Conservation (phyloP, 1,140 invertebrate species). For the Lordiphosa collinella region DNA sequence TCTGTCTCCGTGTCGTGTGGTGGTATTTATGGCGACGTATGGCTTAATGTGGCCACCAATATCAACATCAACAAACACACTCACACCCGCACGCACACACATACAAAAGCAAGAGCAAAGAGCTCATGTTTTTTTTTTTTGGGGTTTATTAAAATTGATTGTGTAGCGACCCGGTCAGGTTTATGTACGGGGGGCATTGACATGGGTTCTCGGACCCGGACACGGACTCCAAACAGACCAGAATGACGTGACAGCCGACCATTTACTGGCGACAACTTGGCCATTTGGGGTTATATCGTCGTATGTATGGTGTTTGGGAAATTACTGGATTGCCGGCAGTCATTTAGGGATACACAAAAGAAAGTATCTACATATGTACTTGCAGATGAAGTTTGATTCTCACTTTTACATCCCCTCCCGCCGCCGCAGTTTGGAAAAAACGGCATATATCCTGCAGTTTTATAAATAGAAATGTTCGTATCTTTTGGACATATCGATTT, state of each 20-base stretch:
- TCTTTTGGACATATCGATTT: too few species aligned
- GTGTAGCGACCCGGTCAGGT: conserved; percentile 16
- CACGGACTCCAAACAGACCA: conserved; percentile 10
- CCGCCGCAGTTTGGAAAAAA: too few species aligned
- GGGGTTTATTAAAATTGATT: conserved; percentile 65
- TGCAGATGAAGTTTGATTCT: too few species aligned
- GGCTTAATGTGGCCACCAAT: conserved; percentile 65
- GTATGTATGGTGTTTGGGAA: conserved; percentile 46
- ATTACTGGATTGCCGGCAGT: conserved; percentile 28
- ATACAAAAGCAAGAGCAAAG: conserved; percentile 17
- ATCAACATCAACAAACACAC: conserved; percentile 54
- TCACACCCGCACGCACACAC: conserved; percentile 12
- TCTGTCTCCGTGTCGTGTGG: conserved; percentile 39
- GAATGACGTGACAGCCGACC: conserved; percentile 64
- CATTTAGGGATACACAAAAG: too few species aligned
- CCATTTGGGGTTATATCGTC: conserved; percentile 55
- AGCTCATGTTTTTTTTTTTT: conserved; percentile 2
- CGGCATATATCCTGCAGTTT: too few species aligned
- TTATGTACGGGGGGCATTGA: conserved; percentile 22
- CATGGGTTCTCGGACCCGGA: conserved; percentile 18
- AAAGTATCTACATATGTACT: too few species aligned
- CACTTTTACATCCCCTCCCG: too few species aligned
- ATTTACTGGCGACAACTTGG: conserved; percentile 70
- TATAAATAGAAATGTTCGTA: too few species aligned
- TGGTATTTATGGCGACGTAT: conserved; percentile 51